Base-by-base conservation (phyloP, 2,797 vertebrate species). In the Forpus xanthops region DNA sequence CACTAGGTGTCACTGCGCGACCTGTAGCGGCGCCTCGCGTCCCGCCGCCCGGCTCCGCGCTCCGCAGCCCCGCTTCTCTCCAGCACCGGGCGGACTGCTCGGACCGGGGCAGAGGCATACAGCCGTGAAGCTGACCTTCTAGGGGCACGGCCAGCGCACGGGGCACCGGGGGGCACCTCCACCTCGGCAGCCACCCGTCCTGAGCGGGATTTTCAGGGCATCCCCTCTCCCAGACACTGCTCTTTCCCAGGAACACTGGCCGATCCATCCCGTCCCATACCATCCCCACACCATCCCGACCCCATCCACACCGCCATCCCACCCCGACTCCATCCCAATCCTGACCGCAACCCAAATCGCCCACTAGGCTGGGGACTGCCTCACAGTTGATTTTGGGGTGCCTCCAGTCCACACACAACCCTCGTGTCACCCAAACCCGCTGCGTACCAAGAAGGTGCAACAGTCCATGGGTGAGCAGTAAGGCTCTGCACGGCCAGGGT, bases 391-490 rank as follows among this genome's bases (percentile, higher is more conserved):
- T 14, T 52, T 42, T 4, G 3, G 42, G 79, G 27, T 41, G 12
- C n/a, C n/a, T 33, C 14, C 10, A 4, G 10, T 27, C 14, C 39
- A 2, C 11, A 5, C 39, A 5, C 60, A 55, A 35, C 65, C 56
- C 44, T 15, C 15, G 12, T 47, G 33, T 21, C 42, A 56, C 62
- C 25, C 27, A 42, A 5, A 15, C 11, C 35, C 4, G 8, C n/a
- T 9, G 20, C 2, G 20, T 24, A 5, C 35, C 21, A 1, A 11
- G 68, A n/a, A 17, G 20, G 24, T 18, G 3, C 9, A 12, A 56
- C 0, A 2, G 42, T 24, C 18, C 2, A 0, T 3, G 44, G 37
- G n/a, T 5, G 42, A 39, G 15, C n/a, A 15, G 0, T 0, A 3
- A 11, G 28, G n/a, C 16, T 64, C n/a, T 12, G 24, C 4, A 1